These are phyloP conservation scores for Sarotherodon lohbergeri DNA, from an alignment of 2,113 vertebrate species.

Conservation along the genomic window DNA sequence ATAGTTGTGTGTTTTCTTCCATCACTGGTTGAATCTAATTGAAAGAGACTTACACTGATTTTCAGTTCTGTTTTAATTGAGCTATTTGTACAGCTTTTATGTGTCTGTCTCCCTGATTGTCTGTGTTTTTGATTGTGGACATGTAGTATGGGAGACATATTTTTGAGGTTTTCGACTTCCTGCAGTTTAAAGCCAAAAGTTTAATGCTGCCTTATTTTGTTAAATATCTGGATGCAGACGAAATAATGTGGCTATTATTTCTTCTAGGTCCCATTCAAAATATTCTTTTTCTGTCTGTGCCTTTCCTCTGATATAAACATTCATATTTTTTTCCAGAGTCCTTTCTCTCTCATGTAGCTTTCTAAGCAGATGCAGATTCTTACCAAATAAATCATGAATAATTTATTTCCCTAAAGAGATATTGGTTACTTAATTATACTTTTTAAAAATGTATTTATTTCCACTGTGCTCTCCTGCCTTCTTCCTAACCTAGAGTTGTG, in stretches of 20 bases:
- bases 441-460: slow-evolving; percentile 63
- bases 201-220: background rate
- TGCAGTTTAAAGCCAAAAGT: background rate
- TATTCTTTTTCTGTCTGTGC: background rate
- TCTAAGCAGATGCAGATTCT: slow-evolving; percentile 53
- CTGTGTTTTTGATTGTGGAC: background rate
- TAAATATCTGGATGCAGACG: background rate
- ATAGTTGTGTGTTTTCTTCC: background rate
- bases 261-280: background rate
- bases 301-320: background rate
- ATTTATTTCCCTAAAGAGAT: slow-evolving; percentile 67
- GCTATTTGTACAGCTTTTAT: background rate
- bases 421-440: slow-evolving; percentile 71
- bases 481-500: background rate
- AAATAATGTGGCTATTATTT: background rate
- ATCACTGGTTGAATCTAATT: background rate
- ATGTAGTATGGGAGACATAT: background rate
- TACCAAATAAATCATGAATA: slow-evolving; percentile 65
- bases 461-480: background rate
- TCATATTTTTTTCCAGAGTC: background rate
- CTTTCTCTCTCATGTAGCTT: background rate
- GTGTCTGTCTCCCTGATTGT: background rate
- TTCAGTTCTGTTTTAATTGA: background rate
- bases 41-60: background rate
- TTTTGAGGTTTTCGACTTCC: background rate